Conservation (phyloP, 1,140 invertebrate species). For the Leptinotarsa texana region DNA sequence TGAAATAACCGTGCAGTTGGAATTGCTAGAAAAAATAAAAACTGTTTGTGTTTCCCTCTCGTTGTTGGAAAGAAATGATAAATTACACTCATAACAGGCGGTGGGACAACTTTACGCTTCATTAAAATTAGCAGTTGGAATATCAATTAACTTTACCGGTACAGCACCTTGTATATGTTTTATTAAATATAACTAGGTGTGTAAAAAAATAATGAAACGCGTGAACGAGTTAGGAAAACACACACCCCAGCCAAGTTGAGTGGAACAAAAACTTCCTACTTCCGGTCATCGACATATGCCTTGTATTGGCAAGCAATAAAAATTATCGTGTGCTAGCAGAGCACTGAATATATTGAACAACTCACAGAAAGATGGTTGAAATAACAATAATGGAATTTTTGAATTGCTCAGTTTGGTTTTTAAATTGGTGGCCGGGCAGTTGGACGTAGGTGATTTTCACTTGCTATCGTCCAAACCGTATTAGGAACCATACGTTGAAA, state of each 20-base stretch:
- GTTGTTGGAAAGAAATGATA: constrained; percentile 20
- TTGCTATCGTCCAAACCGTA: no score
- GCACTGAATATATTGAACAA: background rate
- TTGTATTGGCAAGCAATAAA: background rate
- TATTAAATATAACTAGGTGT: constrained; percentile 41
- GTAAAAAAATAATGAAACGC: constrained; percentile 37
- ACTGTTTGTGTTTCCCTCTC: constrained; percentile 2
- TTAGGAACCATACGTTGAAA: no score
- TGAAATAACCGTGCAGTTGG: no score
- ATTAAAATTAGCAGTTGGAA: constrained; percentile 38
- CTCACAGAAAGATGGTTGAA: no score
- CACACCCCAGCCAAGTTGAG: constrained; percentile 30
- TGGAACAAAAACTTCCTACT: constrained; percentile 36
- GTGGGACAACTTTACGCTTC: constrained; percentile 28
- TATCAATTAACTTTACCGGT: constrained; percentile 38
- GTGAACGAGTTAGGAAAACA: constrained; percentile 38
- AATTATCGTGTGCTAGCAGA: background rate
- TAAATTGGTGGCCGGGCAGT: no score
- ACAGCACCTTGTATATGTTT: constrained; percentile 38
- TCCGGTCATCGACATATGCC: constrained; percentile 38
- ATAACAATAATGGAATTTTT: no score
- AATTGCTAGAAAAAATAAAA: background rate
- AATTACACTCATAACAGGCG: constrained; percentile 29
- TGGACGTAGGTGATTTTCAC: no score
- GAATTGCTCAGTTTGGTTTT: no score